Conservation (phyloP, 2,888 invertebrate genomes). For the Cephus runcator region DNA sequence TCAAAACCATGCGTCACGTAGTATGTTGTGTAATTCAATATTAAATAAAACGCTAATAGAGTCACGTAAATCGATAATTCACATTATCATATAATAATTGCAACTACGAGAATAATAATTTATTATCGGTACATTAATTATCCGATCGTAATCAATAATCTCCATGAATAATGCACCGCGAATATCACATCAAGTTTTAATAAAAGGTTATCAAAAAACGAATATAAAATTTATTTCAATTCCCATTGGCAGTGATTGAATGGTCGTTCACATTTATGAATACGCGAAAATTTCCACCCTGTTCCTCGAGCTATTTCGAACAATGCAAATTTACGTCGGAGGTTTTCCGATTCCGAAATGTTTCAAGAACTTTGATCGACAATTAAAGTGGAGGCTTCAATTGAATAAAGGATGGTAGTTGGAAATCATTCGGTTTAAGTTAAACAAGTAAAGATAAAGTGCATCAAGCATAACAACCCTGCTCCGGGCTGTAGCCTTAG, state of each 20-base stretch:
- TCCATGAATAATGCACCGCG: not conserved
- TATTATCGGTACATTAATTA: not conserved
- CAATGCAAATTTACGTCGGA: not conserved
- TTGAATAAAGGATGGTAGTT: slow-evolving; percentile 1
- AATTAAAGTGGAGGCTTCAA: not conserved
- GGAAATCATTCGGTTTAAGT: slow-evolving; percentile 8
- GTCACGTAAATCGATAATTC: not conserved
- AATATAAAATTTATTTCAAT: not conserved
- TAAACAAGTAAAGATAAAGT: not conserved
- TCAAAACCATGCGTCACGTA: not conserved
- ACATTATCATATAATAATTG: not conserved
- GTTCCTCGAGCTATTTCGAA: not conserved
- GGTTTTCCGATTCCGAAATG: not conserved
- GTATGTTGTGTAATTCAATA: not conserved
- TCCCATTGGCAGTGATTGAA: not conserved
- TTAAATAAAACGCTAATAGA: not conserved
- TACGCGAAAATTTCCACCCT: not conserved
- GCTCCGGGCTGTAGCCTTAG: not conserved
- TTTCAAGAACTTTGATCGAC: not conserved
- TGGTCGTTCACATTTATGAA: not conserved
- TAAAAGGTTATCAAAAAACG: not conserved
- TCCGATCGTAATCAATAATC: not conserved
- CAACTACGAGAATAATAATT: not conserved
- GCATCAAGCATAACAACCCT: not conserved
- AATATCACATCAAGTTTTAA: not conserved